Conservation (phyloP, 2,113 vertebrate genomes). For the Lota lota region DNA sequence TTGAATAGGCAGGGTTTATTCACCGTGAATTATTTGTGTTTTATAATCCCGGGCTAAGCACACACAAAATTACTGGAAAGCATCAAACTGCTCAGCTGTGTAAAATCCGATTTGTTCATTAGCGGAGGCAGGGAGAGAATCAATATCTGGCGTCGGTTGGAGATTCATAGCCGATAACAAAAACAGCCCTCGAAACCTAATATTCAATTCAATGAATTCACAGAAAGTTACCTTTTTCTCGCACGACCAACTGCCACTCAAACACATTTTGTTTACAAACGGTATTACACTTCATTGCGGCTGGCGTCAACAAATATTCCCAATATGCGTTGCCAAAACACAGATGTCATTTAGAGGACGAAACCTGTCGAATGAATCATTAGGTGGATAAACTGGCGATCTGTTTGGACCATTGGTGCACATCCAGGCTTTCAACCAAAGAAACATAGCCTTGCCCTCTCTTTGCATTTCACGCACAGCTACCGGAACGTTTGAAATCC, state of each 20-base stretch:
- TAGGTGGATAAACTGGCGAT: slow-evolving; percentile 46
- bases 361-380: slow-evolving; percentile 60
- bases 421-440: slow-evolving; percentile 60
- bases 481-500: slow-evolving; percentile 65
- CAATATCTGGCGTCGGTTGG: slow-evolving; percentile 64
- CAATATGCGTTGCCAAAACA: slow-evolving; percentile 15
- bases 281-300: slow-evolving; percentile 22
- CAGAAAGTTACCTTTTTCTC: slow-evolving; percentile 2
- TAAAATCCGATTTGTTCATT: slow-evolving; percentile 81
- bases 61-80: slow-evolving; percentile 81
- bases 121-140: slow-evolving; percentile 53
- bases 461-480: slow-evolving; percentile 70
- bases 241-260: slow-evolving; percentile 19
- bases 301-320: slow-evolving; percentile 41
- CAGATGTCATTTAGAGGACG: slow-evolving; percentile 46
- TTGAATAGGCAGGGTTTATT: slow-evolving; percentile 75
- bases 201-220: background rate
- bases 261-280: slow-evolving; percentile 44
- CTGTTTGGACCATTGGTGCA: slow-evolving; percentile 66
- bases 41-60: slow-evolving; percentile 80
- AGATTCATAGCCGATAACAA: slow-evolving; percentile 54
- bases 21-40: slow-evolving; percentile 76
- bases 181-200: slow-evolving; percentile 32
- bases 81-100: slow-evolving; percentile 81
- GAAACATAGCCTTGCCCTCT: slow-evolving; percentile 55